phyloP scores from a whole-genome alignment of 2,113 vertebrate genomes.

The Rutilus rutilus region DNA sequence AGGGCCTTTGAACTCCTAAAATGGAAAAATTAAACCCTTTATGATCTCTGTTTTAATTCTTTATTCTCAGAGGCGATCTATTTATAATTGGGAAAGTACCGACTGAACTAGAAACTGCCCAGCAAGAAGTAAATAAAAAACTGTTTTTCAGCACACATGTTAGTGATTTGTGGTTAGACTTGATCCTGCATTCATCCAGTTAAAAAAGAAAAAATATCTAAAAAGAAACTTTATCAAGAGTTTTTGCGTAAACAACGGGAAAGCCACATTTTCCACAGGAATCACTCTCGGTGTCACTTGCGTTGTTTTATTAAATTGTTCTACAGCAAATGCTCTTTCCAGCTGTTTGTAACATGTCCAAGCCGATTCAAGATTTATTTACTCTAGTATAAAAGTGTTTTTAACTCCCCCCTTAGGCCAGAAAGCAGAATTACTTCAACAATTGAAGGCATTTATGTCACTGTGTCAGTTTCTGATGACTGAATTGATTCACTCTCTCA shows the following conservation, averaged over 20 bases:
- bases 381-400: neutral
- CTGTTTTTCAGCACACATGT: slow-evolving; percentile 15
- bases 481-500: neutral
- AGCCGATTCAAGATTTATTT: neutral
- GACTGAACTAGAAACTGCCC: neutral
- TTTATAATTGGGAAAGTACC: neutral
- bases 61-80: neutral
- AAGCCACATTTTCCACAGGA: neutral
- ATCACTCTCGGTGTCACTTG: neutral
- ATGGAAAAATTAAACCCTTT: neutral
- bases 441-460: neutral
- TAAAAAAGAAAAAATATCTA: neutral
- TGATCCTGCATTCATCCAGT: neutral
- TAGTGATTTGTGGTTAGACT: slow-evolving; percentile 11
- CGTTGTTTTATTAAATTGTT: neutral
- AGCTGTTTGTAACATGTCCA: neutral
- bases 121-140: neutral
- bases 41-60: neutral
- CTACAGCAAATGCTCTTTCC: neutral
- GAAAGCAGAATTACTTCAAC: neutral
- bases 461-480: neutral
- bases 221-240: neutral
- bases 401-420: neutral
- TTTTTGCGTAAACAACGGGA: neutral
- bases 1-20: neutral